Evolutionary conservation across 2,888 invertebrate species (phyloP).

Genomic region (Dasypogon diadema): DNA sequence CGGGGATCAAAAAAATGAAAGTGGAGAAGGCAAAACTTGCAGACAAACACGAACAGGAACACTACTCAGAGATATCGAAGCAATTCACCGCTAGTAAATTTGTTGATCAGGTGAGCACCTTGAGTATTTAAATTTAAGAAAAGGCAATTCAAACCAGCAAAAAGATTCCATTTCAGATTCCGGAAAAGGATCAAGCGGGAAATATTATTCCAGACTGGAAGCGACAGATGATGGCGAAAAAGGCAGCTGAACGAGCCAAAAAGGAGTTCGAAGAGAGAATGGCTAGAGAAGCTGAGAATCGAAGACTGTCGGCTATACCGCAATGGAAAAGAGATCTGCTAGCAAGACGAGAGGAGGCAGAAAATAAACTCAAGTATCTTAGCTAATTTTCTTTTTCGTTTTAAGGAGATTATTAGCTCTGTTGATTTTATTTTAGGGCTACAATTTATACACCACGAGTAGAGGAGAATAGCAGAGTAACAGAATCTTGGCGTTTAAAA

Average conservation of each 20-base stretch:
- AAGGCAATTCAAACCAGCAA: slow-evolving; percentile 34
- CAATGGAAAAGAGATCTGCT: slow-evolving; percentile 94
- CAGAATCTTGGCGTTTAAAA: slow-evolving; percentile 69
- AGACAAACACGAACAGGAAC: slow-evolving; percentile 84
- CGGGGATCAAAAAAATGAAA: slow-evolving; percentile 93
- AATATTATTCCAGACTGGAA: slow-evolving; percentile 95
- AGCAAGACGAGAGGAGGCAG: slow-evolving; percentile 83
- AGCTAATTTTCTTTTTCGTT: background rate
- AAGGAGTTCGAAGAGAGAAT: slow-evolving; percentile 90
- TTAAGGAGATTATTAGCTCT: no score
- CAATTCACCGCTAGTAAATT: slow-evolving; percentile 88
- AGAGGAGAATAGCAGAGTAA: slow-evolving; percentile 71
- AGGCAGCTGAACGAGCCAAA: slow-evolving; percentile 92
- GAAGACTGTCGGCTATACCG: slow-evolving; percentile 87
- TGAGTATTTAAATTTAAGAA: slow-evolving; percentile 10
- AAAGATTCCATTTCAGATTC: slow-evolving; percentile 74
- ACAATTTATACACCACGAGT: slow-evolving; percentile 80
- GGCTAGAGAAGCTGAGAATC: slow-evolving; percentile 85
- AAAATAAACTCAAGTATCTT: slow-evolving; percentile 79
- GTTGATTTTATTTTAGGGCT: no score
- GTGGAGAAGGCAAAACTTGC: slow-evolving; percentile 89
- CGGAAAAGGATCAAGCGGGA: slow-evolving; percentile 88
- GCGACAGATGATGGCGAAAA: slow-evolving; percentile 93
- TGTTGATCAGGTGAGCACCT: slow-evolving; percentile 85
- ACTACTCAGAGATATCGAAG: slow-evolving; percentile 85